Evolutionary conservation across 2,888 invertebrate species (phyloP).

Genomic region (Adela reaumurella): DNA sequence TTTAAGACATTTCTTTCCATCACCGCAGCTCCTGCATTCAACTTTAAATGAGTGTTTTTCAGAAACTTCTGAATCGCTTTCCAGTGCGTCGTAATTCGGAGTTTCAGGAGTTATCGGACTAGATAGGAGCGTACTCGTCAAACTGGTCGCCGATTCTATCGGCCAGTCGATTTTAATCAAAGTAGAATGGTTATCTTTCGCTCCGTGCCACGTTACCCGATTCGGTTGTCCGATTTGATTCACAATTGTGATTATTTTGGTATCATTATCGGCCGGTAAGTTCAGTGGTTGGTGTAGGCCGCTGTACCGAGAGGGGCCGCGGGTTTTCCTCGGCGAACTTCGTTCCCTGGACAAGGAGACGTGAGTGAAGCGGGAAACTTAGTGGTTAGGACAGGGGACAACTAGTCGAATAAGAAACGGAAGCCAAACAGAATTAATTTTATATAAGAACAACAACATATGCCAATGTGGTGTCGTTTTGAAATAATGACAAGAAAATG

Average conservation of each 20-base stretch:
- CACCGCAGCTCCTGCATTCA: slow-evolving; percentile 27
- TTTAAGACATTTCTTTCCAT: slow-evolving; percentile 35
- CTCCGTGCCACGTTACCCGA: slow-evolving; percentile 40
- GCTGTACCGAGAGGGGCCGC: slow-evolving; percentile 31
- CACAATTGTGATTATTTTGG: slow-evolving; percentile 18
- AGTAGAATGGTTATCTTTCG: slow-evolving; percentile 42
- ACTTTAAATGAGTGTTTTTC: slow-evolving; percentile 42
- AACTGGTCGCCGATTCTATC: slow-evolving; percentile 26
- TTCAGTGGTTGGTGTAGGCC: slow-evolving; percentile 27
- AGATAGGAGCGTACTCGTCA: slow-evolving; percentile 34
- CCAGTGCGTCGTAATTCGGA: slow-evolving; percentile 37
- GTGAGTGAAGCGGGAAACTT: slow-evolving; percentile 9
- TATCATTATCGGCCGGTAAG: slow-evolving; percentile 10
- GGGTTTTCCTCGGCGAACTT: slow-evolving; percentile 40
- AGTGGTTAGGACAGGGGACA: slow-evolving; percentile 11
- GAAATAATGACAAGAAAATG: too few species aligned
- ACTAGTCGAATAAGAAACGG: slow-evolving; percentile 5
- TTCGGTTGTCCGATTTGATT: slow-evolving; percentile 11
- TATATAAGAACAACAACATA: slow-evolving; percentile 6
- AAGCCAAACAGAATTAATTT: background rate
- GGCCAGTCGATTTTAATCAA: slow-evolving; percentile 49
- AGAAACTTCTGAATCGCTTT: slow-evolving; percentile 42
- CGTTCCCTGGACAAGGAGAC: too few species aligned
- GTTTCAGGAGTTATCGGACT: slow-evolving; percentile 35
- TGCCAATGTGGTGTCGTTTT: too few species aligned